Evolutionary conservation across 2,113 vertebrate genomes (phyloP).

Genomic region (Pitta sordida): DNA sequence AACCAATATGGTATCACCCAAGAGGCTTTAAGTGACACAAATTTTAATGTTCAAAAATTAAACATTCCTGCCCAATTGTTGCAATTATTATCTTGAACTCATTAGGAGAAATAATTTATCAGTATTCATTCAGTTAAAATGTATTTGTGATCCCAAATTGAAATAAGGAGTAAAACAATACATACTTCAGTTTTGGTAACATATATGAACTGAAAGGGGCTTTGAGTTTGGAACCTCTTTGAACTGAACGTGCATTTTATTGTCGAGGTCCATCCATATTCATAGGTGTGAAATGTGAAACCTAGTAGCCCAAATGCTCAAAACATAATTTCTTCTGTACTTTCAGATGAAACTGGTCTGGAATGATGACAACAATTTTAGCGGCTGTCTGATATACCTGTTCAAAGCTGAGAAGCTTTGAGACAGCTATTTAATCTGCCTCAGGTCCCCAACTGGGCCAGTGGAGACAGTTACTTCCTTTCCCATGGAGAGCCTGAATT

Average conservation of each 20-base stretch:
- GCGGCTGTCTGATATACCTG: neutral
- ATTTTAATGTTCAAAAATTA: neutral
- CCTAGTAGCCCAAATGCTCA: neutral
- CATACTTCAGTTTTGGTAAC: neutral
- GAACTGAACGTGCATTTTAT: neutral
- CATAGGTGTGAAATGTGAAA: neutral
- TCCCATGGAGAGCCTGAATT: neutral
- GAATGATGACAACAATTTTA: neutral
- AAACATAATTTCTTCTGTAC: neutral
- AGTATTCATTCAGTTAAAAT: neutral
- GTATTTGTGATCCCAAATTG: neutral
- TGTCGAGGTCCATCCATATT: neutral
- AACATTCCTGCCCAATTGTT: accelerated
- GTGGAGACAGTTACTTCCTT: accelerated
- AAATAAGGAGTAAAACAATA: neutral
- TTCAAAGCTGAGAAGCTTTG: neutral
- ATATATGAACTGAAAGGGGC: neutral
- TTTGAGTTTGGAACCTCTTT: neutral
- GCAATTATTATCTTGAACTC: neutral
- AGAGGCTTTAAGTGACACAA: neutral
- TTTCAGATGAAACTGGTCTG: neutral
- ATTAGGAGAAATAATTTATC: neutral
- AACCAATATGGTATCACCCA: neutral
- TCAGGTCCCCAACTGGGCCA: too few species aligned
- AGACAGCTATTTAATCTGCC: neutral